Conservation (phyloP, 2,113 vertebrate genomes). For the Paramisgurnus dabryanus region DNA sequence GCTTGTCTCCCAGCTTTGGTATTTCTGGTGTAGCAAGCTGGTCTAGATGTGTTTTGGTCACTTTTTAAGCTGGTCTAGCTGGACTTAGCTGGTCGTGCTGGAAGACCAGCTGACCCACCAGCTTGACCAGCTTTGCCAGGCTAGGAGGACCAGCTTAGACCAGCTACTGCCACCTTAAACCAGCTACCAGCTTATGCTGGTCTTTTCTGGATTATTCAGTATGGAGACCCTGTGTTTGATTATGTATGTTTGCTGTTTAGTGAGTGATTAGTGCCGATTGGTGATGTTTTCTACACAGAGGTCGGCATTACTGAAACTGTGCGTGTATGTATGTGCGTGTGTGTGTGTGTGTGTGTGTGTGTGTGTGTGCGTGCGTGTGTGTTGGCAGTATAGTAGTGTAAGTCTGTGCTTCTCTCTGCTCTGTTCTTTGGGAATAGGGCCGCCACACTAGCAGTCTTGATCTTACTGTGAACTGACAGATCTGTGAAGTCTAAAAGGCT, state of each 20-base stretch:
- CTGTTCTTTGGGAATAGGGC: constrained; percentile 42
- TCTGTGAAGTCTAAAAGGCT: constrained; percentile 50
- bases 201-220: background rate
- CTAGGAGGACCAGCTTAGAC: no score
- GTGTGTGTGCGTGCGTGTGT: background rate
- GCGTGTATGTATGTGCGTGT: constrained; percentile 29
- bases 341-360: constrained; percentile 12
- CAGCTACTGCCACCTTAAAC: background rate
- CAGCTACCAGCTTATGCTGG: no score
- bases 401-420: constrained; percentile 3
- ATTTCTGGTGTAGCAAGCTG: no score
- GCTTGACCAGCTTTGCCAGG: no score
- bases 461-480: constrained; percentile 53
- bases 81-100: no score
- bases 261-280: constrained; percentile 15
- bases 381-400: background rate
- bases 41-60: no score
- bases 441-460: constrained; percentile 43
- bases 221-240: constrained; percentile 7
- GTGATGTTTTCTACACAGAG: constrained; percentile 22
- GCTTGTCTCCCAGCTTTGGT: no score
- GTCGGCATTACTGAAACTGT: background rate
- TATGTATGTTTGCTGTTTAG: background rate
- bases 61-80: no score
- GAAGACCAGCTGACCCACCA: no score